Evolutionary conservation across 1,140 invertebrate genomes (phyloP).

Genomic region (Hylaeus anthracinus): DNA sequence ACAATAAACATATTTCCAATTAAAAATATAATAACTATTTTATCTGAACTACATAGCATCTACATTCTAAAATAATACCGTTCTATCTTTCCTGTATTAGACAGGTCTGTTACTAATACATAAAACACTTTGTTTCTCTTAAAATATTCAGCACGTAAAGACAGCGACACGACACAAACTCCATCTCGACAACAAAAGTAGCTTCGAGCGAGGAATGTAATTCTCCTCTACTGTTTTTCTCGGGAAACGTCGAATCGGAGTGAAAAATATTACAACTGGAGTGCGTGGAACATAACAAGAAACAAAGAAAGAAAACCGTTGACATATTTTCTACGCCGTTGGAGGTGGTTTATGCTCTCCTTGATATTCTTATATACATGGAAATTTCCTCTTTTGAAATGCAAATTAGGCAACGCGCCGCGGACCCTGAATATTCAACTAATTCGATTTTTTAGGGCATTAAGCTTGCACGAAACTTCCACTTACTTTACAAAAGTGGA

Average conservation of each 20-base stretch:
- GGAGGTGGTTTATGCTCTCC: conserved; percentile 26
- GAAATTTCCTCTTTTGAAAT: conserved; percentile 37
- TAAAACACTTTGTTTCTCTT: too few relatives aligned
- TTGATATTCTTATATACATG: conserved; percentile 47
- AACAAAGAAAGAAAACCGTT: neutral
- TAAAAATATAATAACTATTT: too few relatives aligned
- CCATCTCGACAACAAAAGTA: neutral
- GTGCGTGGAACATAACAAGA: neutral
- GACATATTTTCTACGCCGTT: conserved; percentile 28
- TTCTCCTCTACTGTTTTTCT: neutral
- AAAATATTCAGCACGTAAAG: neutral
- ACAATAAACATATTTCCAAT: too few relatives aligned
- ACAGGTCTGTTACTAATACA: too few relatives aligned
- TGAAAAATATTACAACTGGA: neutral
- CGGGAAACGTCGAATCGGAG: neutral
- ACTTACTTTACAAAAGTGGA: conserved; percentile 35
- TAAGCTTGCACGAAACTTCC: conserved; percentile 44
- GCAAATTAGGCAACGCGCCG: conserved; percentile 32
- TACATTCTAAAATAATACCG: too few relatives aligned
- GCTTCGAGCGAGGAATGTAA: neutral
- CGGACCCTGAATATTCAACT: conserved; percentile 39
- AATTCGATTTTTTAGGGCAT: conserved; percentile 44
- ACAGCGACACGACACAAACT: neutral
- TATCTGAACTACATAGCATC: too few relatives aligned
- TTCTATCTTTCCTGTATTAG: too few relatives aligned